Percentiles rank a stretch among this genome's conserved stretches.
These are phyloP conservation scores for Mythimna lalbum DNA, from an alignment of 2,888 invertebrate species.

Conservation along the genomic window DNA sequence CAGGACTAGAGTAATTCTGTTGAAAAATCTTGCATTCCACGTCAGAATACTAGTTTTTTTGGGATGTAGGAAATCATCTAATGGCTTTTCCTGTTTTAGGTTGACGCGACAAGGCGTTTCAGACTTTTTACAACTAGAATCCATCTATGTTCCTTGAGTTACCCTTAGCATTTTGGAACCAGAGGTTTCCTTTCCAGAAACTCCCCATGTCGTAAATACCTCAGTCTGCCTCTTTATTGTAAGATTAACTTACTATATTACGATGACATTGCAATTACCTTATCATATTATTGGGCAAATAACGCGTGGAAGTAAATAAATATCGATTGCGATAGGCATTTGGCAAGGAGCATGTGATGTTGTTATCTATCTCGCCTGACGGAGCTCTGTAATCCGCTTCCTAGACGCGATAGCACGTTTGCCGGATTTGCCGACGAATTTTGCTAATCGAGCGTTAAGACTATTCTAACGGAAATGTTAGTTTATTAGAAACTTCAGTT, in stretches of 20 bases:
- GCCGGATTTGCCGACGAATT: conserved; percentile 76
- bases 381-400: conserved; percentile 79
- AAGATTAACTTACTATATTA: conserved; percentile 54
- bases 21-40: too few relatives aligned
- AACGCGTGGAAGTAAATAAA: conserved; percentile 65
- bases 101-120: too few relatives aligned
- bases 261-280: conserved; percentile 63
- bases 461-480: conserved; percentile 68
- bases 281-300: conserved; percentile 67
- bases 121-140: too few relatives aligned
- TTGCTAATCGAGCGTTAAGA: conserved; percentile 77
- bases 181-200: too few relatives aligned
- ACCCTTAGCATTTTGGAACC: too few relatives aligned
- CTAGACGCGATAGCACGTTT: conserved; percentile 78
- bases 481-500: conserved; percentile 63
- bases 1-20: too few relatives aligned
- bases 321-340: conserved; percentile 65
- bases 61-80: too few relatives aligned
- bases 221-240: conserved; percentile 34
- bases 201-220: conserved; percentile 1
- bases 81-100: too few relatives aligned
- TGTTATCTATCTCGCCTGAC: conserved; percentile 78
- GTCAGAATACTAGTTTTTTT: too few relatives aligned
- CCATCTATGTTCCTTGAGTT: too few relatives aligned
- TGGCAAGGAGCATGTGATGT: conserved; percentile 69